Base-by-base conservation (phyloP, 2,113 vertebrate species). In the Notarius lentiginosus region DNA sequence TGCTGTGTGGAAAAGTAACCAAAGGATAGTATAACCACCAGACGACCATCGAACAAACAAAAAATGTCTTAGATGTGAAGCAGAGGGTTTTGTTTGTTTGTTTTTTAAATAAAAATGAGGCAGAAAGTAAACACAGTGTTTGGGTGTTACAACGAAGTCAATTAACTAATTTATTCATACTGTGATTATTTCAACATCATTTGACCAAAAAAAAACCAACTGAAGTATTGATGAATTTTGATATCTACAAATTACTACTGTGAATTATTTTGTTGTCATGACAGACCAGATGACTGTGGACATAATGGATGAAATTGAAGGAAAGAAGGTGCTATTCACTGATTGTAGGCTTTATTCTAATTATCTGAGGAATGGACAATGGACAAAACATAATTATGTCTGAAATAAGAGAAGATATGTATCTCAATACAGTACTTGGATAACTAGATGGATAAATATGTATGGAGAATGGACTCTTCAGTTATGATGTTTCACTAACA, bases 211-310 rank as follows among this genome's bases (percentile, higher is more conserved):
- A 17, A 34, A 4, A 34, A 17, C 0, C 3, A 34, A 70, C 30
- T 20, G 30, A 73, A 10, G 3, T 73, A 20, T 9, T 9, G 34
- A 47, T 41, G 2, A 41, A 34, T 34, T 18, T 30, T 68, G 24
- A 30, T 68, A 68, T 18, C 30, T 2, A 66, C 12, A 34, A 30
- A 70, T 34, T 22, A 5, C 27, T 24, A 12, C 73, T 56, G 73
- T 73, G 83, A 17, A 58, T 30, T 83, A 53, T 80, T 56, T 47
- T 83, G 34, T 85, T 72, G 72, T 80, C 72, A 56, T 7, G 58
- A 76, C 55, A 81, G 87, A 88, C 89, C 84, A 3, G 76, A 65
- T 75, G 81, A 88, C 89, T 90, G 89, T 90, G 87, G 86, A 49
- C 22, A 61, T 82, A 14, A 81, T 22, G 27, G 65, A n/a, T 20